Conservation (phyloP, 2,888 invertebrate species). For the Andrena chrysosceles region DNA sequence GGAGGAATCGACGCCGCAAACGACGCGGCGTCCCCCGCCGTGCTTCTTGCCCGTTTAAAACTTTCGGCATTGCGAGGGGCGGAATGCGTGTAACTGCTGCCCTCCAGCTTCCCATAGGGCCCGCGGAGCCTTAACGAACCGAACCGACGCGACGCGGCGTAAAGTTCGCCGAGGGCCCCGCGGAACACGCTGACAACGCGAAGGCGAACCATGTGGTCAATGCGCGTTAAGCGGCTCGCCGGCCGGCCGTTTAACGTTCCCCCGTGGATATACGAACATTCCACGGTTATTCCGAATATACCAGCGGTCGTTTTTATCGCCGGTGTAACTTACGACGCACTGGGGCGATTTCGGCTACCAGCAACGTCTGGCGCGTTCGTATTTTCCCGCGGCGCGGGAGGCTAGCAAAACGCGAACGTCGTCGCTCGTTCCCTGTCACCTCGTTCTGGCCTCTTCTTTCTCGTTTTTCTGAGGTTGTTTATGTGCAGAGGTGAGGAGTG, state of each 20-base stretch:
- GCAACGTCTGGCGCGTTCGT: conserved; percentile 27
- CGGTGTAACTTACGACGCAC: conserved; percentile 54
- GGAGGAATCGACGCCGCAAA: conserved; percentile 36
- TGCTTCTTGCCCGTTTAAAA: conserved; percentile 53
- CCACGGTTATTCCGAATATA: conserved; percentile 72
- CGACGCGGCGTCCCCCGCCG: conserved; percentile 19
- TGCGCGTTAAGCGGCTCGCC: conserved; percentile 64
- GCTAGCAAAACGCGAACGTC: conserved; percentile 30
- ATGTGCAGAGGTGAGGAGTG: neutral
- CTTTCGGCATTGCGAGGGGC: conserved; percentile 58
- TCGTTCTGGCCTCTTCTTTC: neutral
- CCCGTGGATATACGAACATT: conserved; percentile 65
- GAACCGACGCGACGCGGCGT: conserved; percentile 24
- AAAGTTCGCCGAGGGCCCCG: conserved; percentile 44
- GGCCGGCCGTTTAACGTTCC: conserved; percentile 69
- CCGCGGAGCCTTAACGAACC: conserved; percentile 64
- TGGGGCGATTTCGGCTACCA: conserved; percentile 14
- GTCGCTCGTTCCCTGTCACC: conserved; percentile 15
- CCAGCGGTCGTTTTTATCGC: conserved; percentile 64
- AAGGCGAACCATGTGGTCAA: conserved; percentile 72
- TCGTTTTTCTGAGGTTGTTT: neutral
- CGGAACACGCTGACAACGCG: conserved; percentile 67
- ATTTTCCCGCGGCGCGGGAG: conserved; percentile 22
- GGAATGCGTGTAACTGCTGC: conserved; percentile 65
- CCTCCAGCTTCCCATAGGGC: conserved; percentile 57